phyloP scores from a whole-genome alignment of 2,113 vertebrate genomes.

The Ovis canadensis region DNA sequence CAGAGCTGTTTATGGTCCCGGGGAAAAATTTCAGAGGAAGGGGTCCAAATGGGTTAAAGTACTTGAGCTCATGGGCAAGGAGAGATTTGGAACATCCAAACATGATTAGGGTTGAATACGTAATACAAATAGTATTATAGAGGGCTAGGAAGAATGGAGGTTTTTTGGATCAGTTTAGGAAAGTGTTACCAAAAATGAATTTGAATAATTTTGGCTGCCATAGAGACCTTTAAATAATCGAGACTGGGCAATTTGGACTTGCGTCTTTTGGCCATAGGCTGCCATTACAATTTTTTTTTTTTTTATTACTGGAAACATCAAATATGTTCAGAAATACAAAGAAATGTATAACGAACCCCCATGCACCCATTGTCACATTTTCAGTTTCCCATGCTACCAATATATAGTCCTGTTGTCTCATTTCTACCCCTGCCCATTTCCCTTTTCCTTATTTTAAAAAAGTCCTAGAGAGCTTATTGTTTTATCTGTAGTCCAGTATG shows the following conservation, averaged over 20 bases:
- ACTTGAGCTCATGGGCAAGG: not conserved
- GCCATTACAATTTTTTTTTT: not conserved
- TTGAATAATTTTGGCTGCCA: not conserved
- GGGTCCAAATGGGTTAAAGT: not conserved
- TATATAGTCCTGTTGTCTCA: not conserved
- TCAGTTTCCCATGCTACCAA: not conserved
- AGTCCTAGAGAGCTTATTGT: not conserved
- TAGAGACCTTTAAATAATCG: not conserved
- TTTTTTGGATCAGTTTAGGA: not conserved
- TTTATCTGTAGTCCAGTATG: not conserved
- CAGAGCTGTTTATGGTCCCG: not conserved
- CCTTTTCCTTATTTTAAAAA: not conserved
- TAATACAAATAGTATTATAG: not conserved
- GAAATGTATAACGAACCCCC: not conserved
- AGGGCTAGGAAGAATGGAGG: not conserved
- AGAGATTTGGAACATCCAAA: not conserved
- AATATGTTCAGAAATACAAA: not conserved
- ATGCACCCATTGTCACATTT: not conserved
- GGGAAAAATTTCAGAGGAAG: not conserved
- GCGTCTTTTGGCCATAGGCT: not conserved
- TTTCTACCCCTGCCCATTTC: not conserved
- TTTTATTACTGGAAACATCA: not conserved
- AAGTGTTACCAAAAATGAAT: not conserved
- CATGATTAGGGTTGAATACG: not conserved
- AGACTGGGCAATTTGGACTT: not conserved